Conservation (phyloP, 2,113 vertebrate genomes). For the Indicator indicator region DNA sequence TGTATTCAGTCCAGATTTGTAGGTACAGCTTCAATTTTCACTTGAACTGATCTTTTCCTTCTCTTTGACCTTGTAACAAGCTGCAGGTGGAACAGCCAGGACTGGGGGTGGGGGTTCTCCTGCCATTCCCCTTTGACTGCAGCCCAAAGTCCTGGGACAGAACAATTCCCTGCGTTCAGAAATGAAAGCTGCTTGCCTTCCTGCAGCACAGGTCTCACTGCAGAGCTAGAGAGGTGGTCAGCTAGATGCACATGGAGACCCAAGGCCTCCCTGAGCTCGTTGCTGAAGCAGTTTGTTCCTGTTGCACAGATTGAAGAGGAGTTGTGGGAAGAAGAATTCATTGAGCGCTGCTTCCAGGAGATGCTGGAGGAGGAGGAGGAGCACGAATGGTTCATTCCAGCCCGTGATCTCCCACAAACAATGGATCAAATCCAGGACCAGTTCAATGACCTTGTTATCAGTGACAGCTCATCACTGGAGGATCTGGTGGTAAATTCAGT, state of each 20-base stretch:
- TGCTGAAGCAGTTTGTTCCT: neutral
- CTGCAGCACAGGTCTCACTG: neutral
- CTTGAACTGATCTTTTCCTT: too few relatives aligned
- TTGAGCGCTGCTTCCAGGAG: conserved; percentile 92
- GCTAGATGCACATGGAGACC: neutral
- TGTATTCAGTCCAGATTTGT: neutral
- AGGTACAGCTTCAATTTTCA: neutral
- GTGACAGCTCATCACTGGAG: conserved; percentile 81
- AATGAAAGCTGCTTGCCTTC: neutral
- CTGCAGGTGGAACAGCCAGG: neutral
- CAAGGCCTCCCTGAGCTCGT: rapidly evolving
- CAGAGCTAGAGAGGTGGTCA: neutral
- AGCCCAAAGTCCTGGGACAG: neutral
- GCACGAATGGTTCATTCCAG: conserved; percentile 92
- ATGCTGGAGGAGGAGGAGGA: conserved; percentile 94
- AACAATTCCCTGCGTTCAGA: neutral
- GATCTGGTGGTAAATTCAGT: conserved; percentile 83
- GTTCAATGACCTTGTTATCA: conserved; percentile 85
- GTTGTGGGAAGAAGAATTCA: conserved; percentile 94
- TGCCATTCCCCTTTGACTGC: neutral
- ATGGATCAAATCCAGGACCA: conserved; percentile 88
- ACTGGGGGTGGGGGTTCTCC: neutral
- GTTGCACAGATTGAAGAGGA: conserved; percentile 87
- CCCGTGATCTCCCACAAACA: conserved; percentile 88
- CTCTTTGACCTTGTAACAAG: neutral